Evolutionary conservation across 2,113 vertebrate species (phyloP).

Genomic region (Suricata suricatta): DNA sequence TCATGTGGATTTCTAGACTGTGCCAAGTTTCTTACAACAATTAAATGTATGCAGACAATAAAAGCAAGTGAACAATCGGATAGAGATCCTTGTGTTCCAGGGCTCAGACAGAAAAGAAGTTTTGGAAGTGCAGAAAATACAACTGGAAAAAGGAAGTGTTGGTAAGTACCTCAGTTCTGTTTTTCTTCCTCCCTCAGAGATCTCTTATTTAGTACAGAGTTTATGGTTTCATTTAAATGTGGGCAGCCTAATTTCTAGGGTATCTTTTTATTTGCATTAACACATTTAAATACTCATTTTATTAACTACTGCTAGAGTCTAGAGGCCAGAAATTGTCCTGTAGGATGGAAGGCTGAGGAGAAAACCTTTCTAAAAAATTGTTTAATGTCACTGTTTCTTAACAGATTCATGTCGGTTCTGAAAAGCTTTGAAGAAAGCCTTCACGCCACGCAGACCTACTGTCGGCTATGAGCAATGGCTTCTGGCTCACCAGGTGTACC

Average conservation of each 20-base stretch:
- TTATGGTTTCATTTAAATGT: neutral
- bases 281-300: neutral
- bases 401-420: slow-evolving; percentile 47
- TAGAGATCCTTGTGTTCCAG: neutral
- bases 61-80: slow-evolving; percentile 47
- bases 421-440: slow-evolving; percentile 4
- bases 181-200: neutral
- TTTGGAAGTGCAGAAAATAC: slow-evolving; percentile 37
- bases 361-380: slow-evolving; percentile 38
- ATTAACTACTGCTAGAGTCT: neutral
- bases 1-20: slow-evolving; percentile 86
- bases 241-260: neutral
- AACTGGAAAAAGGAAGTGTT: slow-evolving; percentile 82
- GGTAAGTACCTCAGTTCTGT: slow-evolving; percentile 52
- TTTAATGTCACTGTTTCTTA: slow-evolving; percentile 18
- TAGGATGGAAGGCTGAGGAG: neutral
- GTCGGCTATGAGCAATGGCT: neutral
- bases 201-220: neutral
- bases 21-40: slow-evolving; percentile 84
- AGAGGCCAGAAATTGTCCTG: neutral
- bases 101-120: slow-evolving; percentile 71
- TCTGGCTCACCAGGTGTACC: slow-evolving; percentile 1
- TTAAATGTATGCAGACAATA: slow-evolving; percentile 78
- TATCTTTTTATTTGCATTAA: neutral
- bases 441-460: neutral